Percentiles rank a stretch among this genome's conserved stretches.
Evolutionary conservation across 2,797 vertebrate species (phyloP).

Genomic region (Semaprochilodus insignis): DNA sequence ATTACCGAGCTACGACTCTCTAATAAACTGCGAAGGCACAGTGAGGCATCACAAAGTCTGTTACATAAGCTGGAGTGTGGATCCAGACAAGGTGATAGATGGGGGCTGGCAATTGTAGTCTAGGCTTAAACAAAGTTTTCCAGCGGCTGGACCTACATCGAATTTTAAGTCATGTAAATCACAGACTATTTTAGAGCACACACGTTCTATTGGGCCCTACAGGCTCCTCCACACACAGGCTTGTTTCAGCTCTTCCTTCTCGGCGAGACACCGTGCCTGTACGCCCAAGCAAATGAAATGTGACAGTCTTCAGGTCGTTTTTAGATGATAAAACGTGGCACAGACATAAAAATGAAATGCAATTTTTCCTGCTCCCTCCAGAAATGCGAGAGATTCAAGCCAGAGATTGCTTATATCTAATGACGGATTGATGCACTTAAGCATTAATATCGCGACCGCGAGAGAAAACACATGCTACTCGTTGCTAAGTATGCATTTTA

Average conservation of each 20-base stretch:
- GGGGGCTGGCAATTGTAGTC: conserved; percentile 22
- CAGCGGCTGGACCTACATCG: not conserved
- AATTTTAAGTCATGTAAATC: not conserved
- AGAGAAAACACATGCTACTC: conserved; percentile 7
- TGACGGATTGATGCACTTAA: conserved; percentile 8
- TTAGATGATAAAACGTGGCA: conserved; percentile 44
- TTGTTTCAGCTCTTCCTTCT: conserved; percentile 43
- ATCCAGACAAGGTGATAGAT: conserved; percentile 36
- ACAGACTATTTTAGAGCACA: conserved; percentile 13
- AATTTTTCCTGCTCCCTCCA: conserved; percentile 12
- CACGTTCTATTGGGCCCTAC: conserved; percentile 22
- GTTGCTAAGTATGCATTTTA: conserved; percentile 6
- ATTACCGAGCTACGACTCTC: conserved; percentile 11
- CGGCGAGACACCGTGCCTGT: not conserved
- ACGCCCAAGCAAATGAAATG: conserved; percentile 40
- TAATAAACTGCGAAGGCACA: conserved; percentile 31
- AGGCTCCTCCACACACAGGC: conserved; percentile 27
- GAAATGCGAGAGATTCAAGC: conserved; percentile 2
- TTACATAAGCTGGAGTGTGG: conserved; percentile 39
- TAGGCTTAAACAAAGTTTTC: conserved; percentile 31
- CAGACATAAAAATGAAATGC: conserved; percentile 37
- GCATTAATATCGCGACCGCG: not conserved
- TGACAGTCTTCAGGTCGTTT: conserved; percentile 47
- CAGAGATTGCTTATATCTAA: conserved; percentile 19
- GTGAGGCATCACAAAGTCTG: conserved; percentile 22